Evolutionary conservation across 2,113 vertebrate species (phyloP).

Genomic region (Pithys albifrons): DNA sequence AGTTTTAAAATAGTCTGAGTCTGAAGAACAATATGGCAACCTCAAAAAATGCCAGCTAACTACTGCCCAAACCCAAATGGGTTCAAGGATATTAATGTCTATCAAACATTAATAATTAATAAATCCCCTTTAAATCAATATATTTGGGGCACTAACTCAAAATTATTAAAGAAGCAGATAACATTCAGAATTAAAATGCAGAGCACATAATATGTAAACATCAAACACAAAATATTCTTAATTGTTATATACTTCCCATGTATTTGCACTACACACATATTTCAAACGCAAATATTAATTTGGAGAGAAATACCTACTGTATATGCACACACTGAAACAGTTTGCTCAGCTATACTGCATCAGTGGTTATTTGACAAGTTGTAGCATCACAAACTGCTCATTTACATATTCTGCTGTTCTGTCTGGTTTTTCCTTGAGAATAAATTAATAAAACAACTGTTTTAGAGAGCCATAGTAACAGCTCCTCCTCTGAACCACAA

Average conservation of each 20-base stretch:
- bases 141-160: constrained; percentile 19
- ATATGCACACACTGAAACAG: constrained; percentile 66
- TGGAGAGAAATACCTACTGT: constrained; percentile 55
- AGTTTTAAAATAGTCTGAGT: background rate
- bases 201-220: constrained; percentile 47
- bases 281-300: constrained; percentile 67
- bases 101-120: background rate
- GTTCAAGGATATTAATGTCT: background rate
- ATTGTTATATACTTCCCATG: constrained; percentile 59
- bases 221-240: constrained; percentile 65
- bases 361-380: constrained; percentile 50
- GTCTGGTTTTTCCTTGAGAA: background rate
- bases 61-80: background rate
- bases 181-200: constrained; percentile 54
- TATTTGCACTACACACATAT: constrained; percentile 57
- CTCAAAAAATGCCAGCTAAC: background rate
- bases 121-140: constrained; percentile 46
- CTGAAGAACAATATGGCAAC: background rate
- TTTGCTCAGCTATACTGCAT: constrained; percentile 59
- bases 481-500: background rate
- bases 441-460: constrained; percentile 27
- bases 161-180: constrained; percentile 37
- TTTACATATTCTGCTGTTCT: constrained; percentile 25
- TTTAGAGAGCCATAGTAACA: background rate
- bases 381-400: constrained; percentile 19